phyloP scores from a whole-genome alignment of 2,888 invertebrate species.

The Trisateles emortualis region DNA sequence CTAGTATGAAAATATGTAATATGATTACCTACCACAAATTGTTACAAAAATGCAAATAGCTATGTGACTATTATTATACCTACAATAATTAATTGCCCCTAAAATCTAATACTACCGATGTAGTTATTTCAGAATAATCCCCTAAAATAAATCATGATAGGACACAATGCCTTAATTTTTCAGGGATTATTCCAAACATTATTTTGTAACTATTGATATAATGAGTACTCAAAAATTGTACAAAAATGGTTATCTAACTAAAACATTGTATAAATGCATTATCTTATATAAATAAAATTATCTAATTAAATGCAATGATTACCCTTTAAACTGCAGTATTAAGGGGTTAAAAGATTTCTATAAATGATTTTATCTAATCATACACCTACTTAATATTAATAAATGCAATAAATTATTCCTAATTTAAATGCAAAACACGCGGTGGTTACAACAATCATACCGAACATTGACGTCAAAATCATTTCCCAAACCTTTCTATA shows the following conservation, averaged over 20 bases:
- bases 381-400: slow-evolving; percentile 52
- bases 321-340: slow-evolving; percentile 53
- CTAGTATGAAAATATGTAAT: slow-evolving; percentile 29
- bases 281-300: slow-evolving; percentile 54
- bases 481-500: slow-evolving; percentile 53
- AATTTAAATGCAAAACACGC: slow-evolving; percentile 78
- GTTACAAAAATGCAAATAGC: slow-evolving; percentile 42
- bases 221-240: slow-evolving; percentile 68
- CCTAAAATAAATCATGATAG: slow-evolving; percentile 57
- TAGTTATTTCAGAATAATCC: slow-evolving; percentile 78
- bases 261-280: slow-evolving; percentile 68
- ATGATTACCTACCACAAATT: slow-evolving; percentile 31
- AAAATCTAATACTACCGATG: slow-evolving; percentile 42
- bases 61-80: slow-evolving; percentile 41
- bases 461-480: slow-evolving; percentile 52
- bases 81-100: slow-evolving; percentile 36
- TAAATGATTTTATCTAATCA: slow-evolving; percentile 37
- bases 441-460: slow-evolving; percentile 77
- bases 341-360: slow-evolving; percentile 38
- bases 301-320: slow-evolving; percentile 51
- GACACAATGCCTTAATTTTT: slow-evolving; percentile 51
- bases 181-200: slow-evolving; percentile 80
- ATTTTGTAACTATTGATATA: slow-evolving; percentile 57
- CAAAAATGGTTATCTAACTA: slow-evolving; percentile 60
- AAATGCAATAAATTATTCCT: slow-evolving; percentile 78